Base-by-base conservation (phyloP, 2,113 vertebrate genomes). In the Tachycineta bicolor region DNA sequence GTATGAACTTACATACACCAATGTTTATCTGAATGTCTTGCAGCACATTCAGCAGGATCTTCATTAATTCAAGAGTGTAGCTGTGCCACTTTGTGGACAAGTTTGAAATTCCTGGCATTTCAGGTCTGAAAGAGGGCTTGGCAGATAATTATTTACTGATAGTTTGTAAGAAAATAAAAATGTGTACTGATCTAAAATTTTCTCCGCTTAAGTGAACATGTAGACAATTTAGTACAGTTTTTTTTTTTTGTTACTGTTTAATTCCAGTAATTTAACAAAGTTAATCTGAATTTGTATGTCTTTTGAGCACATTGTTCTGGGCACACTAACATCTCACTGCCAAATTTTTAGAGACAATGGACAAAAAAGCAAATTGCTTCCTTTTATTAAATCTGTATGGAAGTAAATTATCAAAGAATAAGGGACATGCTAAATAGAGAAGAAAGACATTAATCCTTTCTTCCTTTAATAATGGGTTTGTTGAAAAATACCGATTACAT, bases 41-140 rank as follows among this genome's bases (percentile, higher is more conserved):
- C 29, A 73, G 43, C 6, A n/a, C n/a, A 12, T 71, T 82, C 39
- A 62, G 49, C 26, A 17, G 14, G 12, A 26, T 88, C 43, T 80
- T 83, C 43, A 10, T 86, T 74, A 50, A 33, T 68, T 87, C 53
- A 89, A 87, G 55, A 87, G 55, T 21, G 18, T 37, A 62, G 70
- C 65, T 96, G 83, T 84, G 75, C 74, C 62, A 26, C 76, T 95
- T 75, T 63, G 46, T 65, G 37, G 47, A 31, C 24, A 65, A 71
- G 62, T 65, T 89, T 89, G 44, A 91, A 82, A 91, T 94, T 93
- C 70, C 37, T 84, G 55, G 41, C 31, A 82, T 95, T 89, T 83
- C 37, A 44, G 41, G 28, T 94, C 63, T 49, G 29, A 85, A 87
- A 80, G 59, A 89, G 31, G 50, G 55, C n/a, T 62, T 65, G 80